A percentile compares a stretch with the other conserved stretches of the same genome.
These are phyloP conservation scores for Falco berigora DNA, from an alignment of 2,797 vertebrate species.

Conservation along the genomic window DNA sequence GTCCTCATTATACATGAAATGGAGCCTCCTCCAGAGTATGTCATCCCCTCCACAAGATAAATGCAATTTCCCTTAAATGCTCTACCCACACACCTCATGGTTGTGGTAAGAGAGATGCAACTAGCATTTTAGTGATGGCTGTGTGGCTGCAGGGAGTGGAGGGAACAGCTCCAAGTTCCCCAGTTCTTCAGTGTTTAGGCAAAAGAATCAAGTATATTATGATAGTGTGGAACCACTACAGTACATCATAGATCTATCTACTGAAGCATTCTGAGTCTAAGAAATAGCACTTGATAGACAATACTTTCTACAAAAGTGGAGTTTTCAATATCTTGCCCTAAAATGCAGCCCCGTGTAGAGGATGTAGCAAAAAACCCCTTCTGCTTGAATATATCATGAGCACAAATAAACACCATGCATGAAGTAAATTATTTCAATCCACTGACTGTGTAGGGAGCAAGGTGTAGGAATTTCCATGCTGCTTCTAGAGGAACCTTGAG, in stretches of 20 bases:
- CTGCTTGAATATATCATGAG: not conserved
- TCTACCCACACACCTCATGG: fast-evolving
- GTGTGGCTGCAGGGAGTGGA: not conserved
- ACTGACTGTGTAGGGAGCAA: not conserved
- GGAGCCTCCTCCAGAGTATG: not conserved
- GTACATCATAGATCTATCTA: not conserved
- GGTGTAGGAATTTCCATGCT: not conserved
- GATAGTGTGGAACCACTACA: not conserved
- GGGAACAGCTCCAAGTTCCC: not conserved
- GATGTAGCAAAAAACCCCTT: not conserved
- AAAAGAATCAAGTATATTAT: not conserved
- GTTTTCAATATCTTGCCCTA: not conserved
- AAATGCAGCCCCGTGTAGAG: not conserved
- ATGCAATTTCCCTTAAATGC: not conserved
- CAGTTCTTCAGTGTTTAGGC: not conserved
- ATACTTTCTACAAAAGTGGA: not conserved
- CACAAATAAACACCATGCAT: not conserved
- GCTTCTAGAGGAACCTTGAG: not conserved
- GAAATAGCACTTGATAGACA: not conserved
- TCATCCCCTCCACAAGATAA: not conserved
- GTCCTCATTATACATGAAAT: not conserved
- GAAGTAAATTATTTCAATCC: not conserved
- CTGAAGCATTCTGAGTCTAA: not conserved
- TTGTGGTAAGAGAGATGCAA: not conserved
- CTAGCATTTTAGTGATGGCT: not conserved